Base-by-base conservation (phyloP, 2,113 vertebrate species). In the Sebastes fasciatus region DNA sequence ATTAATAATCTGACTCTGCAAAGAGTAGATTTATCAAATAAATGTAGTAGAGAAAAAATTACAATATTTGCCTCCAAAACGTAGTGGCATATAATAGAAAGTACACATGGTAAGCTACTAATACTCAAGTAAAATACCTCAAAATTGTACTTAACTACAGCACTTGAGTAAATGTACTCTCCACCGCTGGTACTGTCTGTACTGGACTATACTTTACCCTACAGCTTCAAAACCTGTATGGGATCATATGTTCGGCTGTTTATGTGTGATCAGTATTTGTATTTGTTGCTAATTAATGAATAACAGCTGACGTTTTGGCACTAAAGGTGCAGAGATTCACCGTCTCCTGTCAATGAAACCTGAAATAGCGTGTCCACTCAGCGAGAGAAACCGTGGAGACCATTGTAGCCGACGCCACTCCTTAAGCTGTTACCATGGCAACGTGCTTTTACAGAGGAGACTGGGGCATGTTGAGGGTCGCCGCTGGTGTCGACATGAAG, bases 361-460 rank as follows among this genome's bases (percentile, higher is more conserved):
- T 21, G 8, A 43, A 43, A 62, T 19, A 67, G 9, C 5, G n/a
- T 0, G 71, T 69, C 54, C 58, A 43, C 14, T 26, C 14, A 4
- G 52, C 10, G 61, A 78, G 67, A 52, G 43, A 74, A 46, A 72
- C 21, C 61, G 26, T 67, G 49, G 58, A 68, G 51, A 23, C 69
- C 66, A 70, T 87, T 85, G 85, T 90, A 82, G 72, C 55, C 79
- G 64, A 84, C 88, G 86, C 72, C 67, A 51, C 43, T 84, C 70
- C 77, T 82, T 80, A 90, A 93, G 74, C 77, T 8, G 86, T 91
- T 90, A 40, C 89, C 77, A 80, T 89, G 83, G 85, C 43, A 87
- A 91, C 74, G 0, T 26, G 67, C 21, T 82, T 85, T 74, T 78
- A 83, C 23, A 73, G 72, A 76, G 46, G 17, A 77, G 69, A 79